Percentiles rank a stretch among this genome's conserved stretches.
phyloP scores from a whole-genome alignment of 2,113 vertebrate genomes.

The Dissostichus mawsoni region DNA sequence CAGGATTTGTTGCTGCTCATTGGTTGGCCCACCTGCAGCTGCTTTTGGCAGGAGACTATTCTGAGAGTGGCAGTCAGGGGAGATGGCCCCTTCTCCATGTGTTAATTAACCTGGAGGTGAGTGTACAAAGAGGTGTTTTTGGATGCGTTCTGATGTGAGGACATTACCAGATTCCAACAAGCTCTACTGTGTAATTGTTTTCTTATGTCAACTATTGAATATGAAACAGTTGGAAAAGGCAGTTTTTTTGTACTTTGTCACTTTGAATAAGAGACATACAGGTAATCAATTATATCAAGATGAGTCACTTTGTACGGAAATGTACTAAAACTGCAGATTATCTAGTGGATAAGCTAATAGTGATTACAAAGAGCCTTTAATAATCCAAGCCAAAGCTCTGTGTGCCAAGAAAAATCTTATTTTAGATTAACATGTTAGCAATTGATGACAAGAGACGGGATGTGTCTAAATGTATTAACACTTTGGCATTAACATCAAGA shows the following conservation, averaged over 20 bases:
- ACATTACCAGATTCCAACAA: slow-evolving; percentile 25
- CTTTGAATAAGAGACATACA: neutral
- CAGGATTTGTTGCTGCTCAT: slow-evolving; percentile 66
- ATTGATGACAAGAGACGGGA: neutral
- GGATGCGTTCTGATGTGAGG: slow-evolving; percentile 26
- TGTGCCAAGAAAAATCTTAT: neutral
- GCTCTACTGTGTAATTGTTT: neutral
- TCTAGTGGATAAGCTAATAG: neutral
- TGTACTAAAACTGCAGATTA: too few relatives aligned
- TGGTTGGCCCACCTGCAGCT: slow-evolving; percentile 69
- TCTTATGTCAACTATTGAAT: slow-evolving; percentile 12
- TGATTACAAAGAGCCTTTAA: neutral
- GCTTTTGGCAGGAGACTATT: slow-evolving; percentile 67
- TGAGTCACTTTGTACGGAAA: too few relatives aligned
- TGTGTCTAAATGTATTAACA: neutral
- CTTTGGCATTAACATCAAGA: slow-evolving; percentile 11
- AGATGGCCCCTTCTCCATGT: slow-evolving; percentile 63
- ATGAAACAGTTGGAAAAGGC: neutral
- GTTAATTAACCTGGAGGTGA: slow-evolving; percentile 77
- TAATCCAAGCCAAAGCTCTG: neutral
- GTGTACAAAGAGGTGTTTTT: slow-evolving; percentile 57
- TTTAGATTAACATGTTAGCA: neutral
- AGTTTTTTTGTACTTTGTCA: neutral
- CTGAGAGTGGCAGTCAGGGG: slow-evolving; percentile 65
- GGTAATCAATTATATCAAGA: neutral